phyloP scores from a whole-genome alignment of 2,797 vertebrate genomes.

The Naso thynnoides region DNA sequence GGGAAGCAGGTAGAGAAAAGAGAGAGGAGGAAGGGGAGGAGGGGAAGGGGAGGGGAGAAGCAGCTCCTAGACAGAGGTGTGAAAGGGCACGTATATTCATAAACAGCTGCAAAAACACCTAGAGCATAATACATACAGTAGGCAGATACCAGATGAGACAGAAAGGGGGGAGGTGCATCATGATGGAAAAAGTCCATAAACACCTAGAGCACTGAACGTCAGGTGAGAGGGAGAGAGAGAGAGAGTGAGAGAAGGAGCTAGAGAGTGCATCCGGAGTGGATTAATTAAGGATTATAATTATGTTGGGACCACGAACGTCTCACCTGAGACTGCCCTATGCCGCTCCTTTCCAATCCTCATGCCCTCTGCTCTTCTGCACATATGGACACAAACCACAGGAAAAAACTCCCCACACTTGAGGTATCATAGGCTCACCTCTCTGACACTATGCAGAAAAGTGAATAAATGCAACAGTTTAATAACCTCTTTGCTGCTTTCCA shows the following conservation, averaged over 20 bases:
- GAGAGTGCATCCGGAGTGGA: conserved; percentile 75
- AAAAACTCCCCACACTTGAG: conserved; percentile 64
- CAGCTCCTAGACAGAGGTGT: conserved; percentile 66
- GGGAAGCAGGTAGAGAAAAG: conserved; percentile 57
- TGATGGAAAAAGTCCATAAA: conserved; percentile 71
- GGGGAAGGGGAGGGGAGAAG: conserved; percentile 5
- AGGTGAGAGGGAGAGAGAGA: conserved; percentile 16
- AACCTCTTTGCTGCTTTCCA: conserved; percentile 45
- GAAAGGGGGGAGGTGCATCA: conserved; percentile 41
- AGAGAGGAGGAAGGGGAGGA: conserved; percentile 16
- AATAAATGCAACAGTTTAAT: conserved; percentile 43
- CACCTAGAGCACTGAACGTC: conserved; percentile 66
- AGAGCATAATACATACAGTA: conserved; percentile 65
- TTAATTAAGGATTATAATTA: conserved; percentile 88
- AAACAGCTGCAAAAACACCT: conserved; percentile 77
- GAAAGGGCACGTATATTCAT: conserved; percentile 78
- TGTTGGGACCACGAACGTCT: conserved; percentile 79
- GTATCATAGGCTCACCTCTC: conserved; percentile 66
- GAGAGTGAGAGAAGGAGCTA: conserved; percentile 1
- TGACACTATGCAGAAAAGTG: conserved; percentile 45
- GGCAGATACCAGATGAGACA: conserved; percentile 70
- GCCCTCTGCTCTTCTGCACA: conserved; percentile 74
- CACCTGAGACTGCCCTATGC: conserved; percentile 80
- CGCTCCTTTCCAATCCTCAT: conserved; percentile 60
- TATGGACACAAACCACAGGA: conserved; percentile 71